These are phyloP conservation scores for Neodon shergylaensis DNA, from an alignment of 2,113 vertebrate genomes.

Conservation along the genomic window DNA sequence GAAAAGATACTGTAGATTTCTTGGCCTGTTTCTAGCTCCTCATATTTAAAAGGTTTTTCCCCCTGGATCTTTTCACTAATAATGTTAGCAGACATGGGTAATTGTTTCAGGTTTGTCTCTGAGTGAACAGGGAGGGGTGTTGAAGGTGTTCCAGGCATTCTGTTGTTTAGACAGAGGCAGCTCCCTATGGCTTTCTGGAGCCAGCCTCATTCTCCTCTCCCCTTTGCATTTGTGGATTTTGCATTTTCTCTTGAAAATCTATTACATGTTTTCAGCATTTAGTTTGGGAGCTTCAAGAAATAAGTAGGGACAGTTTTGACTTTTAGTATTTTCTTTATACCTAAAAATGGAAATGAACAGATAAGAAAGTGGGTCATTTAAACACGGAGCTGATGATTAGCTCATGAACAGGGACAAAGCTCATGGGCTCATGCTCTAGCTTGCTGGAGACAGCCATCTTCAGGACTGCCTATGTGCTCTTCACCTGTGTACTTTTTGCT, in stretches of 20 bases:
- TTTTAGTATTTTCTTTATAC: not conserved
- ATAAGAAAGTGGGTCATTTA: constrained; percentile 17
- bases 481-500: not conserved
- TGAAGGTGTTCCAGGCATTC: constrained; percentile 10
- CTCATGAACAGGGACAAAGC: not conserved
- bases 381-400: not conserved
- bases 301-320: not conserved
- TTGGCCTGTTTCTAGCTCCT: constrained; percentile 36
- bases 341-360: constrained; percentile 16
- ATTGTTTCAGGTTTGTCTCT: constrained; percentile 49
- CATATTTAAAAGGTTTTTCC: constrained; percentile 30
- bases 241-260: constrained; percentile 20
- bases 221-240: constrained; percentile 43
- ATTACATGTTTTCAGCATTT: constrained; percentile 23
- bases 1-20: constrained; percentile 48
- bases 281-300: constrained; percentile 6
- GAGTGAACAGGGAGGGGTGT: not conserved
- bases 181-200: constrained; percentile 34
- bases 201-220: not conserved
- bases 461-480: not conserved
- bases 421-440: not conserved
- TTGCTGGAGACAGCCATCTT: not conserved
- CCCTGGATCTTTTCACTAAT: constrained; percentile 13
- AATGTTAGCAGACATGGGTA: constrained; percentile 41
- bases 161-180: constrained; percentile 14